phyloP scores from a whole-genome alignment of 2,888 invertebrate species.

The Drosophila fungiperda region DNA sequence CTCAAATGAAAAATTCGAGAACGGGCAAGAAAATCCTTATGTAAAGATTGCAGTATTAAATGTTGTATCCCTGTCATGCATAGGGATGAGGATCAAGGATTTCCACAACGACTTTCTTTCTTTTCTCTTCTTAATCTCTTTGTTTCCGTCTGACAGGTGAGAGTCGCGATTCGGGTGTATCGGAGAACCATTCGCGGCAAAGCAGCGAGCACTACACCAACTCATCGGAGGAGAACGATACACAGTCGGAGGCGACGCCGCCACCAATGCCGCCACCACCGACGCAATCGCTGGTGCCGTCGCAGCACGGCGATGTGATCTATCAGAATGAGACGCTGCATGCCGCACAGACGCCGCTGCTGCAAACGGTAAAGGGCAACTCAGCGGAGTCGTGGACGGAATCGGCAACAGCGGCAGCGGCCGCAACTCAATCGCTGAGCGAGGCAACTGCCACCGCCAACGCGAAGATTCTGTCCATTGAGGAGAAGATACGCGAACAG shows the following conservation, averaged over 20 bases:
- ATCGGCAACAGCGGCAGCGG: constrained; percentile 82
- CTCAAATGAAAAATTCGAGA: neutral
- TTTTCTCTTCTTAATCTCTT: neutral
- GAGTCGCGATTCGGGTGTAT: constrained; percentile 92
- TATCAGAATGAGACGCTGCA: constrained; percentile 78
- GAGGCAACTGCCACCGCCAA: constrained; percentile 84
- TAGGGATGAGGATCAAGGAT: neutral
- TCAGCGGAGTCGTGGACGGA: constrained; percentile 83
- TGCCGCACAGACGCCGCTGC: constrained; percentile 76
- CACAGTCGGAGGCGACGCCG: constrained; percentile 84
- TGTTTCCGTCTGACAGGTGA: constrained; percentile 85
- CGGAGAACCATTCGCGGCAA: constrained; percentile 91
- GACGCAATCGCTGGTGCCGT: constrained; percentile 15
- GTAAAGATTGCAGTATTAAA: neutral
- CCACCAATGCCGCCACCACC: constrained; percentile 64
- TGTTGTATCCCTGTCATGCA: no score
- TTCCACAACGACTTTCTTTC: neutral
- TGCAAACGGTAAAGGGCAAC: constrained; percentile 81
- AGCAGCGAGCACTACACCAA: constrained; percentile 92
- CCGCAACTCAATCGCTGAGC: constrained; percentile 85
- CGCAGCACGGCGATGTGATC: constrained; percentile 62
- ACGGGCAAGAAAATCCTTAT: neutral
- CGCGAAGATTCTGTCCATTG: constrained; percentile 87
- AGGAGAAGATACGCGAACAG: constrained; percentile 89
- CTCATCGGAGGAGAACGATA: constrained; percentile 89